phyloP scores from a whole-genome alignment of 2,113 vertebrate genomes.

The Pheucticus melanocephalus region DNA sequence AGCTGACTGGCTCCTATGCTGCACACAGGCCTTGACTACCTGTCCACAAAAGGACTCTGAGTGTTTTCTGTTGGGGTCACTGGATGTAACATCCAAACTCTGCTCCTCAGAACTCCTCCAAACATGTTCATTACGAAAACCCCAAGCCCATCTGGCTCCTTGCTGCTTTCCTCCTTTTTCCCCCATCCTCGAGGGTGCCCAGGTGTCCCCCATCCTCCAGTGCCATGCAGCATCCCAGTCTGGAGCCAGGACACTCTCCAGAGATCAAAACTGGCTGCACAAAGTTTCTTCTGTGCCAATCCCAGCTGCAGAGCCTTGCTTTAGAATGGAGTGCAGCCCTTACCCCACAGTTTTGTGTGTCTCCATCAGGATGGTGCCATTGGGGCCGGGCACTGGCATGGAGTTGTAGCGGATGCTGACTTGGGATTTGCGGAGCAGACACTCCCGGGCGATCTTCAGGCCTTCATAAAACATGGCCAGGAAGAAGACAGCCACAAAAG shows the following conservation, averaged over 20 bases:
- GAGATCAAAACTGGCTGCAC: neutral
- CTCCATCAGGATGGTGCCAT: slow-evolving; percentile 95
- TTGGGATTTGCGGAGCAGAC: slow-evolving; percentile 90
- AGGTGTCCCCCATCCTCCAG: neutral
- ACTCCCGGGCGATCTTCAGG: slow-evolving; percentile 92
- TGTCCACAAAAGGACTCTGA: neutral
- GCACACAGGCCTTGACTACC: neutral
- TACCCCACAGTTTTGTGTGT: slow-evolving; percentile 98
- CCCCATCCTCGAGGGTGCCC: neutral
- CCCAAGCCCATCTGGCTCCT: neutral
- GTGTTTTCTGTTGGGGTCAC: neutral
- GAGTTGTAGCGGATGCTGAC: slow-evolving; percentile 98
- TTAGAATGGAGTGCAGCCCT: neutral
- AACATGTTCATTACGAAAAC: neutral
- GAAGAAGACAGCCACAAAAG: slow-evolving; percentile 91
- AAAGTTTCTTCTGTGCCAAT: neutral
- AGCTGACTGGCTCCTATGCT: neutral
- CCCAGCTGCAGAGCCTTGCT: neutral
- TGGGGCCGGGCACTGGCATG: slow-evolving; percentile 93
- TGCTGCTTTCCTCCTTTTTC: neutral
- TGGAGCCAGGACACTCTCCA: neutral
- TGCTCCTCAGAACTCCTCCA: neutral
- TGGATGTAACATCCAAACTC: neutral
- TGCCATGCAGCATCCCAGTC: neutral
- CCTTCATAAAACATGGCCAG: slow-evolving; percentile 94